Base-by-base conservation (phyloP, 2,888 invertebrate genomes). In the Cheilosia urbana region DNA sequence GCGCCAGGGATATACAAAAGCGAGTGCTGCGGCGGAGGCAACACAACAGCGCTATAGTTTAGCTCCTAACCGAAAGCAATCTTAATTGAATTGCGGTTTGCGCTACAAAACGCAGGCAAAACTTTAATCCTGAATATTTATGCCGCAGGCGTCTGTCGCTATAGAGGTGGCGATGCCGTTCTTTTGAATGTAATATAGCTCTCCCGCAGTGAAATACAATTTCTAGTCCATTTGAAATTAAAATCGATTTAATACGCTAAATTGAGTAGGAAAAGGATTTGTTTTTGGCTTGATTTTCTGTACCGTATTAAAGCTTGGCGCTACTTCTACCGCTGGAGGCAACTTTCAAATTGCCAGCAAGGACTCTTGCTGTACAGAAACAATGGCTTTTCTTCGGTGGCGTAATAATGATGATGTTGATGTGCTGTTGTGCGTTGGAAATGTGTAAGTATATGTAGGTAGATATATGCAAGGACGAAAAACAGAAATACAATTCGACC, bases 111-210 rank as follows among this genome's bases (percentile, higher is more conserved):
- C 81, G 71, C 80, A 58, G 62, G 80, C 80, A 69, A 66, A 79
- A 85, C 84, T 76, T 85, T 76, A 85, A 85, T 85, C 80, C 85
- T 76, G 76, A 72, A 81, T 81, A 81, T 85, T 85, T 81, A 85
- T 85, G 66, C 71, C 66, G 40, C 71, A 62, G 81, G 72, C 30
- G n/a, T 78, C 27, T 40, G 68, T 40, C 30, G 40, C 45, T 40
- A 30, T 40, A 40, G 42, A 65, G 55, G 68, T 62, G 65, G 71
- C 24, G 24, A 40, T 27, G 27, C 27, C 27, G 27, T 27, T 5
- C 45, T 30, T 51, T 30, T 62, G 45, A 58, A 62, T 62, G 27
- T 75, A 21, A 58, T 55, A 55, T 75, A 49, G 73, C 57, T 73
- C 24, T 73, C 24, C 47, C 9, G 49, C 13, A 47, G 76, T 76